Base-by-base conservation (phyloP, 2,113 vertebrate genomes). In the Urocolius indicus region DNA sequence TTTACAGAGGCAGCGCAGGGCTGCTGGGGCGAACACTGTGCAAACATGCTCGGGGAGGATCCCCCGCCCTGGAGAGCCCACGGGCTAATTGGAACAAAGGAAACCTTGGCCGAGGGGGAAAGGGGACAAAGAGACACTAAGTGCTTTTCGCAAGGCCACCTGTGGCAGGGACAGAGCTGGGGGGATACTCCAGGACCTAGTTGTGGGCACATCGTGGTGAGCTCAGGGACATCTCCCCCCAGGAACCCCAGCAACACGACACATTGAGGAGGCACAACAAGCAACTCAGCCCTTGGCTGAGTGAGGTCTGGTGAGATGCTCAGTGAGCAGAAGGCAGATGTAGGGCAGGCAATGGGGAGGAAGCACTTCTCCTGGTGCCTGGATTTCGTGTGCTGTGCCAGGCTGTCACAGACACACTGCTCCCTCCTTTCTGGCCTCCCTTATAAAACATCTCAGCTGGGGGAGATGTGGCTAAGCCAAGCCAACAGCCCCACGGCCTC, bases 1-100 rank as follows among this genome's bases (percentile, higher is more conserved):
- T 96, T 95, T 96, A 57, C 94, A 29, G 52, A 95, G 93, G 79
- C 91, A 38, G 65, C 67, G 26, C n/a, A 19, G 94, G 93, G 94
- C 95, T 95, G 94, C 94, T 89, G 90, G 88, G 92, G 92, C 88
- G 46, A 76, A 30, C 16, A 24, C 89, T 96, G 91, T 77, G 96
- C 93, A 93, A 97, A 93, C 90, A 95, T 58, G 79, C 67, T 61
- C 55, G 4, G 11, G 78, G 83, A 94, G 83, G 46, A 89, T 90
- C 86, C 84, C 59, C 62, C 19, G 32, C 85, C 67, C 71, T 11
- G 76, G 46, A 84, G 61, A 68, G 66, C 87, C 81, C 36, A 9
- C 2, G 7, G 52, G 34, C 77, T 90, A 8, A 13, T 30, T 7
- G 63, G 43, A 79, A 77, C 81, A 90, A 77, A 93, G 82, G 77